A percentile compares a stretch with the other conserved stretches of the same genome.
Evolutionary conservation across 2,797 vertebrate species (phyloP).

Genomic region (Chanos chanos): DNA sequence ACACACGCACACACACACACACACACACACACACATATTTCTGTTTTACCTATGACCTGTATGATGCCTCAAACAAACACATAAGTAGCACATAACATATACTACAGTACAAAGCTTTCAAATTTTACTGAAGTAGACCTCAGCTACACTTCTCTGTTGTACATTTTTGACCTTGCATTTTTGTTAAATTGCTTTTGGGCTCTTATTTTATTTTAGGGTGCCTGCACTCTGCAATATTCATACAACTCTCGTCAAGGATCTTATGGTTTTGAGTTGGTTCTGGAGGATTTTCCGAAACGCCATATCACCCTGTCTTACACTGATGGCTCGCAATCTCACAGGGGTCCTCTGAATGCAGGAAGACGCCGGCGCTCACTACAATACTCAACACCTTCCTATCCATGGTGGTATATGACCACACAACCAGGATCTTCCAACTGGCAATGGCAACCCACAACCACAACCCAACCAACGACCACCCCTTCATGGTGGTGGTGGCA

Average conservation of each 20-base stretch:
- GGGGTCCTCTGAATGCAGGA: background rate
- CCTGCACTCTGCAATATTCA: conserved; percentile 47
- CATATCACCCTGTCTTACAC: conserved; percentile 43
- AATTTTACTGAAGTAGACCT: no score
- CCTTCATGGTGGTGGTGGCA: conserved; percentile 4
- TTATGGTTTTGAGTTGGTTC: conserved; percentile 53
- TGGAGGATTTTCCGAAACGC: conserved; percentile 55
- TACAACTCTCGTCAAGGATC: fast-evolving
- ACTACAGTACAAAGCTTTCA: background rate
- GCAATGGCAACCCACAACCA: background rate
- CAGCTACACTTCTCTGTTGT: background rate
- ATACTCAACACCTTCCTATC: background rate
- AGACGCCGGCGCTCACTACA: background rate
- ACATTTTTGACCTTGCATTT: background rate
- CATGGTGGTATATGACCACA: background rate
- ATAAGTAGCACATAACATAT: background rate
- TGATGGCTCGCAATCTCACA: conserved; percentile 37
- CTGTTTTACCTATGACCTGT: background rate
- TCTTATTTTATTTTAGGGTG: conserved; percentile 25
- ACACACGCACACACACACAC: no score
- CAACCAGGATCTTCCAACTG: background rate
- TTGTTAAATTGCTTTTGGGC: background rate
- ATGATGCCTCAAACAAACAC: background rate
- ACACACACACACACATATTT: no score
- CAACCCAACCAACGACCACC: background rate